Evolutionary conservation across 2,888 invertebrate species (phyloP).

Genomic region (Pyralis farinalis): DNA sequence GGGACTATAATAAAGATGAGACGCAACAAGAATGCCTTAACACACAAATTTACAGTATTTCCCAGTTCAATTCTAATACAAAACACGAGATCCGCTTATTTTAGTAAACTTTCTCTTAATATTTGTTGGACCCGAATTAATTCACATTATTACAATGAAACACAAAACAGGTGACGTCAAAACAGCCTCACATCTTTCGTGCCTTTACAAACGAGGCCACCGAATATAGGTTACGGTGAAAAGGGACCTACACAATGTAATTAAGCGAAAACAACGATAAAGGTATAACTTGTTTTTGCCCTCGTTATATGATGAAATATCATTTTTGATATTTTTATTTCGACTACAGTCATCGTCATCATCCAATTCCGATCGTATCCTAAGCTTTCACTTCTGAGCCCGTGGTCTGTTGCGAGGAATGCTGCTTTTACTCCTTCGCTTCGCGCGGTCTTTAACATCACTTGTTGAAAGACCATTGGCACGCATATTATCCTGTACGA

Average conservation of each 20-base stretch:
- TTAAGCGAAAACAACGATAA: neutral
- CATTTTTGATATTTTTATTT: too few species aligned
- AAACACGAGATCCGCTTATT: slow-evolving; percentile 8
- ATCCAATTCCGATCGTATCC: too few species aligned
- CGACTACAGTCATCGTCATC: too few species aligned
- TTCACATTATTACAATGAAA: slow-evolving; percentile 23
- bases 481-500: too few species aligned
- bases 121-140: slow-evolving; percentile 27
- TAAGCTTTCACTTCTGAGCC: too few species aligned
- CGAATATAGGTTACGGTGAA: slow-evolving; percentile 10
- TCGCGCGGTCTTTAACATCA: too few species aligned
- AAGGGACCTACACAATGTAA: neutral
- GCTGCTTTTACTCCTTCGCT: too few species aligned
- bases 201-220: slow-evolving; percentile 22
- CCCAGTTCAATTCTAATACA: slow-evolving; percentile 5
- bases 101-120: slow-evolving; percentile 19
- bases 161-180: slow-evolving; percentile 30
- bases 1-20: neutral
- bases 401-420: too few species aligned
- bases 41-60: slow-evolving; percentile 1
- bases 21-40: neutral
- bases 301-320: too few species aligned
- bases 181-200: slow-evolving; percentile 24
- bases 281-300: too few species aligned
- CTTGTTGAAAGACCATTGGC: too few species aligned